Evolutionary conservation across 92 coral and sea anemone species (phyloP).

Genomic region (Galaxea fascicularis): DNA sequence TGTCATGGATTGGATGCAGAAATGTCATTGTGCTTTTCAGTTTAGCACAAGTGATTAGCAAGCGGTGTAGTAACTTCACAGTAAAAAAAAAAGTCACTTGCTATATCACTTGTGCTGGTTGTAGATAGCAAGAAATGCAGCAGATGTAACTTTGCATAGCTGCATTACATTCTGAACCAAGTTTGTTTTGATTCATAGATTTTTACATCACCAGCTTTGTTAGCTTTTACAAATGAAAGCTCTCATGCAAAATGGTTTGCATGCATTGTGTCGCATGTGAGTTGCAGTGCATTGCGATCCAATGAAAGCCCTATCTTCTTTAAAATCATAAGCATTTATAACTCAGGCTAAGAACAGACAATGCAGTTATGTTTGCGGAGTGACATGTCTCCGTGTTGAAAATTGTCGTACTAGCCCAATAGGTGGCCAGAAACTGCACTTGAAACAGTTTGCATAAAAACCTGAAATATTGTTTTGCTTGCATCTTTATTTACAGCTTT

Average conservation of each 20-base stretch:
- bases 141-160: neutral
- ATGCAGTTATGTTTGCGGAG: too few species aligned
- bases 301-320: too few species aligned
- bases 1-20: neutral
- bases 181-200: neutral
- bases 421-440: too few species aligned
- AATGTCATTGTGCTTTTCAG: neutral
- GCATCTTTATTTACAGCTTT: neutral
- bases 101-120: neutral
- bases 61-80: neutral
- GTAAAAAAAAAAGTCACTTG: neutral
- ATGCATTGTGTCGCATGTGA: neutral
- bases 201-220: neutral
- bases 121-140: conserved; percentile 31
- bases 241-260: neutral
- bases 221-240: neutral
- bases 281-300: neutral
- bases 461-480: neutral
- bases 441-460: too few species aligned
- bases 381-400: too few species aligned
- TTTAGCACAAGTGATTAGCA: neutral
- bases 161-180: neutral
- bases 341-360: too few species aligned
- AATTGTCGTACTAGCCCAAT: too few species aligned
- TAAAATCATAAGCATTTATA: too few species aligned